Percentiles rank a stretch among this genome's conserved stretches.
phyloP scores from a whole-genome alignment of 2,888 invertebrate genomes.

The Ferdinandea cuprea region DNA sequence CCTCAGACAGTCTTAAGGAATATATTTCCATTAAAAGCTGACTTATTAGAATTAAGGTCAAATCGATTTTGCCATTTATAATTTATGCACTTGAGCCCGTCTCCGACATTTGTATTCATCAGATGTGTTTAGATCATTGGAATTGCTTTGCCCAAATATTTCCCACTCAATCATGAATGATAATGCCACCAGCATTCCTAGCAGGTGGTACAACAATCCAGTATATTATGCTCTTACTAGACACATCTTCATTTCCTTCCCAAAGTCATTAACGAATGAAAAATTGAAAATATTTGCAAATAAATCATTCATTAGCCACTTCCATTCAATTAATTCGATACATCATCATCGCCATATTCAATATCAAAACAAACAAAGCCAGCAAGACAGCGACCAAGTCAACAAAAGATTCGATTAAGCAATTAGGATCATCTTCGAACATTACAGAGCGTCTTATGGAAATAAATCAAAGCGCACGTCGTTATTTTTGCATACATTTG shows the following conservation, averaged over 20 bases:
- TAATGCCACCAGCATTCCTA: no score
- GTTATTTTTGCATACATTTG: constrained; percentile 35
- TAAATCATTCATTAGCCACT: constrained; percentile 18
- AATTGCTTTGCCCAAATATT: no score
- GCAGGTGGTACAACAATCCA: no score
- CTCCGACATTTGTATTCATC: no score
- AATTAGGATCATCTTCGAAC: constrained; percentile 37
- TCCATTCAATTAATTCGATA: constrained; percentile 1
- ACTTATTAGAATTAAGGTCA: no score
- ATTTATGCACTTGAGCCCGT: no score
- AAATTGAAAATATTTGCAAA: not conserved
- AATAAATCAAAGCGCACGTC: constrained; percentile 39
- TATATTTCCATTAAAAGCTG: no score
- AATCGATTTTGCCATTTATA: no score
- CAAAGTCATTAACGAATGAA: not conserved
- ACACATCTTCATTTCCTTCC: not conserved
- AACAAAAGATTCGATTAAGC: constrained; percentile 56
- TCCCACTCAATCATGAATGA: no score
- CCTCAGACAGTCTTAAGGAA: no score
- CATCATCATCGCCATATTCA: constrained; percentile 10
- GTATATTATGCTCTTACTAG: no score
- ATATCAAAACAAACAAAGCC: constrained; percentile 23
- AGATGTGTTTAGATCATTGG: no score
- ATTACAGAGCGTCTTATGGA: not conserved
- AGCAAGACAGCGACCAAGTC: not conserved